Percentiles rank a stretch among this genome's conserved stretches.
These are phyloP conservation scores for Eptatretus burgeri DNA, from an alignment of 2,113 vertebrate genomes.

Conservation along the genomic window DNA sequence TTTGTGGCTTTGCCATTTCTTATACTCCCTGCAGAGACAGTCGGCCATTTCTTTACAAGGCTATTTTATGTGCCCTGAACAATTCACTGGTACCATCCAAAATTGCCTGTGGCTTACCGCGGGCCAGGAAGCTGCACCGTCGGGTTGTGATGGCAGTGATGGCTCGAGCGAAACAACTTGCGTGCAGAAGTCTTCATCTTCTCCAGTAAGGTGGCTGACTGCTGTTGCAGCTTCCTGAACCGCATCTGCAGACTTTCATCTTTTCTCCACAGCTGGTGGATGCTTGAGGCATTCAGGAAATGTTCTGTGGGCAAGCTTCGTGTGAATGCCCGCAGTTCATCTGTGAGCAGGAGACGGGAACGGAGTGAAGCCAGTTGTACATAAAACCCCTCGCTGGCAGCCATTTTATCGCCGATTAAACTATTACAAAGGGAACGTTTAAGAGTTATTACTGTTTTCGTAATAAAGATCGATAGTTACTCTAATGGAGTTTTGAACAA, in stretches of 20 bases:
- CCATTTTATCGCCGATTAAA: too few relatives aligned
- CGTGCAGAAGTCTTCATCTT: constrained; percentile 51
- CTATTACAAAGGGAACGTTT: too few relatives aligned
- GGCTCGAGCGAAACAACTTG: constrained; percentile 73
- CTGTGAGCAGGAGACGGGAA: constrained; percentile 16
- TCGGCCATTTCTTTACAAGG: too few relatives aligned
- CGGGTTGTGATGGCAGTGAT: constrained; percentile 58
- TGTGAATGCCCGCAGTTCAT: constrained; percentile 60
- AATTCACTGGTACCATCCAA: too few relatives aligned
- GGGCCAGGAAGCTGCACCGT: constrained; percentile 52
- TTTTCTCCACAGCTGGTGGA: constrained; percentile 53
- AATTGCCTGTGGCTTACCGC: constrained; percentile 26
- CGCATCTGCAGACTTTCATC: constrained; percentile 46
- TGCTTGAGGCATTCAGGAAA: constrained; percentile 47
- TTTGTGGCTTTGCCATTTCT: too few relatives aligned
- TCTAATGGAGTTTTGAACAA: too few relatives aligned
- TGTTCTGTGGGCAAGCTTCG: constrained; percentile 43
- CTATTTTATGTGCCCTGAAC: too few relatives aligned
- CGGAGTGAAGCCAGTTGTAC: constrained; percentile 7
- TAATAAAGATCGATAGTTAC: too few relatives aligned
- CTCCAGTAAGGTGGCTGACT: constrained; percentile 30
- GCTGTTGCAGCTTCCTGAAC: constrained; percentile 41
- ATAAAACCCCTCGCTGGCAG: not conserved
- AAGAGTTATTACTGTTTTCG: too few relatives aligned
- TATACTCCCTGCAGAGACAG: too few relatives aligned